A percentile compares a stretch with the other conserved stretches of the same genome.
phyloP scores from a whole-genome alignment of 2,113 vertebrate genomes.

The Zosterops japonicus region DNA sequence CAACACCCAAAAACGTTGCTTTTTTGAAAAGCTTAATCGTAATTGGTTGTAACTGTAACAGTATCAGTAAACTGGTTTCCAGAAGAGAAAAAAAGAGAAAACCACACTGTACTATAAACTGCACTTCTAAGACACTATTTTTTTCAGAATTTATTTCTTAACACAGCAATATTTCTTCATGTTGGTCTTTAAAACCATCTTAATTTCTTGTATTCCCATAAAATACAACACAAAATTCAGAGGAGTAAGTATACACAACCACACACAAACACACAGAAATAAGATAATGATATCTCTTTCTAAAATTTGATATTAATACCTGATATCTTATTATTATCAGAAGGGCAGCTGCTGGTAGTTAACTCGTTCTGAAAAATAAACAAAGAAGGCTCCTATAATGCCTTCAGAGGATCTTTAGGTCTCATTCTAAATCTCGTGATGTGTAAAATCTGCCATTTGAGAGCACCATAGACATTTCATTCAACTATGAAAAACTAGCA shows the following conservation, averaged over 20 bases:
- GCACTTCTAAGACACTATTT: not conserved
- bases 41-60: not conserved
- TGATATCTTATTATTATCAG: not conserved
- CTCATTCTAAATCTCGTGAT: not conserved
- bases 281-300: not conserved
- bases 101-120: not conserved
- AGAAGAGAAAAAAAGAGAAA: not conserved
- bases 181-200: not conserved
- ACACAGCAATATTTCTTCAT: not conserved
- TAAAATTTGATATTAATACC: not conserved
- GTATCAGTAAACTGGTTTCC: not conserved
- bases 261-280: not conserved
- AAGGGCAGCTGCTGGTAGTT: not conserved
- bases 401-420: not conserved
- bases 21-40: not conserved
- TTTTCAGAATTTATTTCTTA: not conserved
- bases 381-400: not conserved
- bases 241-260: not conserved
- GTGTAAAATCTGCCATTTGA: not conserved
- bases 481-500: not conserved
- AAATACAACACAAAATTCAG: not conserved
- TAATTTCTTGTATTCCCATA: not conserved
- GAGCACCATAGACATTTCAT: not conserved
- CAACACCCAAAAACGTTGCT: not conserved
- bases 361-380: not conserved